Base-by-base conservation (phyloP, 2,888 invertebrate species). In the Cenopis cana region DNA sequence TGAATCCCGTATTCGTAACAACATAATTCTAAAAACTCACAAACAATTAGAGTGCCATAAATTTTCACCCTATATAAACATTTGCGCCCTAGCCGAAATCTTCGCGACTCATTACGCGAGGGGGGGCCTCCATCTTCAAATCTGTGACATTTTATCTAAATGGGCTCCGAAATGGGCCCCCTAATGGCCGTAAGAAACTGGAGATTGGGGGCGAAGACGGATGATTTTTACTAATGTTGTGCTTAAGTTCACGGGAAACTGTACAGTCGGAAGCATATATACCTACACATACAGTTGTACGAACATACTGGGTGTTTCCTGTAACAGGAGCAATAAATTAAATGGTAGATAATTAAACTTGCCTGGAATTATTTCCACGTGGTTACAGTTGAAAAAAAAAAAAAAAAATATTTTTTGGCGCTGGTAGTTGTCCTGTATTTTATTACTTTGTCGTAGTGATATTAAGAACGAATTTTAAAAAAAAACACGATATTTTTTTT, bases 101-200 rank as follows among this genome's bases (percentile, higher is more conserved):
- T 93, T 92, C 91, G 90, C 93, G 92, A 89, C 86, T 92, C 93
- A 93, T 93, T 93, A 93, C 92, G 84, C 85, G 86, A 69, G 72
- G 78, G 79, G 78, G 77, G 82, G 86, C 86, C 89, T 88, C 90
- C 90, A 90, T 87, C 90, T 90, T 90, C 89, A 92, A 93, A 93
- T 93, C 93, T 93, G 87, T 89, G 91, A 90, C 93, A 89, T 93
- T 93, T 93, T 93, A 93, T 93, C 93, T 93, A 92, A 93, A 93
- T 93, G 93, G 93, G 91, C 89, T 88, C 85, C 88, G 88, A 84
- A 91, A 93, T 92, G 91, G 90, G 88, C 90, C 88, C 90, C 88
- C 90, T 93, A 93, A 93, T 93, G 93, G 91, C 90, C 89, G 84
- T 85, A 91, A 93, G 93, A 93, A 92, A 90, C 88, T 87, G 85